Evolutionary conservation across 2,113 vertebrate genomes (phyloP).

Genomic region (Dissostichus mawsoni): DNA sequence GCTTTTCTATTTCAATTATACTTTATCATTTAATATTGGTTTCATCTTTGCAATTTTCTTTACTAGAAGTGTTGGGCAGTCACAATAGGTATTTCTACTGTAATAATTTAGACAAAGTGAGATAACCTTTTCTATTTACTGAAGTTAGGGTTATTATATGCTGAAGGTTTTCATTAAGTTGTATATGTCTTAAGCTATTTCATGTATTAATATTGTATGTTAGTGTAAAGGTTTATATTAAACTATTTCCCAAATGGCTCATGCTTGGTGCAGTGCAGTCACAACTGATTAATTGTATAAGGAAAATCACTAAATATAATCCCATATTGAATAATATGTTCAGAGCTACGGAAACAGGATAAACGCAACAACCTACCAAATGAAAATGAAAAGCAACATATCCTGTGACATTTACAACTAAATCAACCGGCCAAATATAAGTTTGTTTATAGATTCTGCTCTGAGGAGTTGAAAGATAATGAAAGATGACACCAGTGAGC

Average conservation of each 20-base stretch:
- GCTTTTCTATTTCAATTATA: slow-evolving; percentile 6
- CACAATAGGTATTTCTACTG: not conserved
- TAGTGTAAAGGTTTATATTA: not conserved
- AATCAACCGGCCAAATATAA: slow-evolving; percentile 38
- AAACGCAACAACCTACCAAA: not conserved
- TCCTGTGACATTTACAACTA: slow-evolving; percentile 14
- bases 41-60: not conserved
- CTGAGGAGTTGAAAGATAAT: slow-evolving; percentile 31
- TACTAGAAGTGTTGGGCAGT: not conserved
- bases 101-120: not conserved
- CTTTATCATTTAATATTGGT: not conserved
- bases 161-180: not conserved
- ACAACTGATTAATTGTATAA: not conserved
- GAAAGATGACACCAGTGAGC: slow-evolving; percentile 48
- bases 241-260: not conserved
- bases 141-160: not conserved
- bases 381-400: not conserved
- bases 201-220: not conserved
- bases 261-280: not conserved
- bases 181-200: not conserved
- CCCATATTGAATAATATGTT: not conserved
- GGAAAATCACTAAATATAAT: not conserved
- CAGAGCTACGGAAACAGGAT: not conserved
- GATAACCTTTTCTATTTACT: not conserved
- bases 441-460: slow-evolving; percentile 44